Evolutionary conservation across 2,888 invertebrate genomes (phyloP), one percentile per base, ranked within the genome.

Genomic region (Campoletis raptor): DNA sequence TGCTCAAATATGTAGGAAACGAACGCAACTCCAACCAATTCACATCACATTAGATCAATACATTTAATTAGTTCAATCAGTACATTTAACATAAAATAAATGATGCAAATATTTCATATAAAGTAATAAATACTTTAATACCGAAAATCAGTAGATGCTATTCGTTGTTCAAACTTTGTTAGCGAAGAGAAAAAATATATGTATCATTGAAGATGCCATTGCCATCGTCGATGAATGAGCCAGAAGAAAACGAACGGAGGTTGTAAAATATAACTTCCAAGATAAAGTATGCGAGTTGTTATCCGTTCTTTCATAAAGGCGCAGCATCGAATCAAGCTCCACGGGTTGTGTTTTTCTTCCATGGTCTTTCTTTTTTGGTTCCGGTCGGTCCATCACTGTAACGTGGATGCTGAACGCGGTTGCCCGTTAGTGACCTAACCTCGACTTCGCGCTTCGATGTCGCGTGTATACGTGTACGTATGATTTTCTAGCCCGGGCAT

Each of bases 401-500:
- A 12, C 24, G 15, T 70, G 81, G 81, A 86, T 70, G 84, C 67
- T 82, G 86, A 74, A 79, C 64, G 79, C 73, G 78, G 76, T 78
- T 80, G 76, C 73, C 83, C 61, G 66, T 67, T 76, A 74, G 79
- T 70, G 69, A 78, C n/a, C 37, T 69, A 77, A 83, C 64, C 70
- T 73, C 78, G 45, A 72, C 83, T 86, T 48, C 57, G 40, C 54
- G 67, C 48, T 79, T 36, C 36, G 69, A 40, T 40, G 18, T 54
- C 24, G 18, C 18, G 37, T 37, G 61, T 69, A 72, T 61, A 67
- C 69, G 15, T 42, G 57, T 40, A n/a, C 42, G 61, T 15, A 21
- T 21, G 57, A 45, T 70, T 61, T 54, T 76, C 57, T 67, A 73
- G 72, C 66, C 83, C 90, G 92, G 92, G 90, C 92, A 92, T 92